Conservation (phyloP, 2,888 invertebrate species). For the Callinectes sapidus region DNA sequence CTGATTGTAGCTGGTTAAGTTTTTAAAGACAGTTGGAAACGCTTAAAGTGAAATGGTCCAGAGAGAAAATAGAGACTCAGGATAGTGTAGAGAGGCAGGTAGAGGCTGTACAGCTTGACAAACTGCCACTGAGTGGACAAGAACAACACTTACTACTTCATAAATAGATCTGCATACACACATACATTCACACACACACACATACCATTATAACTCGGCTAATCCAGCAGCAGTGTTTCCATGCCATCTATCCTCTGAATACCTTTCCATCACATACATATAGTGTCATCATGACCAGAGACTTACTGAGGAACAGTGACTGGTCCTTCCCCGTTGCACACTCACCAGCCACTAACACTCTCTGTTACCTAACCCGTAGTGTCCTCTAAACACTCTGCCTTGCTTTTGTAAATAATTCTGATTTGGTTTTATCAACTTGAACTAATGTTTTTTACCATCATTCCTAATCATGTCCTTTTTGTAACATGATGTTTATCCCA, state of each 20-base stretch:
- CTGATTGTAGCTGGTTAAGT: no score
- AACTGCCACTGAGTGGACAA: neutral
- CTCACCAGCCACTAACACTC: slow-evolving; percentile 13
- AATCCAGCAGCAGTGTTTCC: neutral
- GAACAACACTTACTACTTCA: neutral
- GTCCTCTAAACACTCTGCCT: neutral
- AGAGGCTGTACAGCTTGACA: neutral
- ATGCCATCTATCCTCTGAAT: neutral
- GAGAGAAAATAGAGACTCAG: no score
- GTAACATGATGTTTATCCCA: neutral
- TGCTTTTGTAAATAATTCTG: slow-evolving; percentile 1
- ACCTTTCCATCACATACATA: neutral
- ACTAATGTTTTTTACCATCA: neutral
- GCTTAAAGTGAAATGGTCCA: no score
- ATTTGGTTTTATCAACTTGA: neutral
- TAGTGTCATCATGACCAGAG: neutral
- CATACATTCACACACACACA: slow-evolving; percentile 22
- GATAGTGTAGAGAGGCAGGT: no score
- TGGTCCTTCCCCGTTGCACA: neutral
- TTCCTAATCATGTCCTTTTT: neutral
- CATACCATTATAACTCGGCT: neutral
- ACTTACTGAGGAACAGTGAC: neutral
- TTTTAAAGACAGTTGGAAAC: no score
- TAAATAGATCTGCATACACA: neutral
- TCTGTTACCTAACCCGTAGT: neutral